Evolutionary conservation across 2,113 vertebrate species (phyloP).

Genomic region (Muntiacus muntjak): DNA sequence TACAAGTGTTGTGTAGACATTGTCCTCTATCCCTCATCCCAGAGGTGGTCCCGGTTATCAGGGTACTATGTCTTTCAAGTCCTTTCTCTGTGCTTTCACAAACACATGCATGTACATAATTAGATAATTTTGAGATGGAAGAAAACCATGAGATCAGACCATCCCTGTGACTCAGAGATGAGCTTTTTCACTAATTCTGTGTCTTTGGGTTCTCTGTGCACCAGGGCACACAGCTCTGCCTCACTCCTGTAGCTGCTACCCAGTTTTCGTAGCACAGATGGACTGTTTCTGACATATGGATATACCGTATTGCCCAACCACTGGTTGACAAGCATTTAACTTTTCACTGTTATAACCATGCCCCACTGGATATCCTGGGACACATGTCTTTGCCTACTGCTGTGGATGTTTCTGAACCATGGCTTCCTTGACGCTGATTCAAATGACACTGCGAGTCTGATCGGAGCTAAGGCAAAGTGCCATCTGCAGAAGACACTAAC

Average conservation of each 20-base stretch:
- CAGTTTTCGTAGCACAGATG: not conserved
- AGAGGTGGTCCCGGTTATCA: accelerated
- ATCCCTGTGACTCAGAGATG: not conserved
- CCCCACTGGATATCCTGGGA: not conserved
- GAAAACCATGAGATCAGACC: not conserved
- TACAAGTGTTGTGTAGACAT: accelerated
- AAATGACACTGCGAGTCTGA: not conserved
- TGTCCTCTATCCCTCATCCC: no score
- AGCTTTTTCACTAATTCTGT: not conserved
- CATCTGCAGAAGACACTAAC: accelerated
- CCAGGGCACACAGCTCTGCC: accelerated
- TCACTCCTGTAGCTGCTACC: not conserved
- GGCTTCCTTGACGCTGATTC: not conserved
- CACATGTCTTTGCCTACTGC: not conserved
- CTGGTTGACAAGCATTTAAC: not conserved
- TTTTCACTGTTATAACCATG: accelerated
- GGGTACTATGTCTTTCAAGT: not conserved
- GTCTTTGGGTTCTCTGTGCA: not conserved
- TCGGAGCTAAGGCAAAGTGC: accelerated
- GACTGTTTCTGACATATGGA: not conserved
- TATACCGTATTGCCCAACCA: accelerated
- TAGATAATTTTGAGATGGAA: not conserved
- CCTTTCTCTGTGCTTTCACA: not conserved
- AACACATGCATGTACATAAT: accelerated
- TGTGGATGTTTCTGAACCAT: not conserved